Evolutionary conservation across 2,113 vertebrate species (phyloP).

Genomic region (Psettodes erumei): DNA sequence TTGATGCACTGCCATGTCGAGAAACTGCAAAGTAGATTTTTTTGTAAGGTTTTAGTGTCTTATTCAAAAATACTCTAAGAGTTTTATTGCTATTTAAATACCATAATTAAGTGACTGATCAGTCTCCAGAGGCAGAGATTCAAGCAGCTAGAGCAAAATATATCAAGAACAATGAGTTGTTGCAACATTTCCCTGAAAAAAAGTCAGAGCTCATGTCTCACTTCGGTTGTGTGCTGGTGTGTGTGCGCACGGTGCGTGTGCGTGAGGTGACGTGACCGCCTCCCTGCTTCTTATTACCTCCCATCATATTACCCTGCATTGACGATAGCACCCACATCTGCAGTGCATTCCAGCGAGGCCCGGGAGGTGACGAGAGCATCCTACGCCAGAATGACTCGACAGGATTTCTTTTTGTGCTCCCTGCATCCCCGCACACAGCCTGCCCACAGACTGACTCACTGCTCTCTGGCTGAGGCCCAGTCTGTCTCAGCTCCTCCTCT

Average conservation of each 20-base stretch:
- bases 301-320: slow-evolving; percentile 58
- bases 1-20: neutral
- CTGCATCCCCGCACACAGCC: slow-evolving; percentile 67
- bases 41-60: neutral
- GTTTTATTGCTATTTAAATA: neutral
- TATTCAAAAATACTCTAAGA: neutral
- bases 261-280: neutral
- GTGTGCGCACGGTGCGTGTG: neutral
- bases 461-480: slow-evolving; percentile 74
- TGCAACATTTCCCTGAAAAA: slow-evolving; percentile 1
- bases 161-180: neutral
- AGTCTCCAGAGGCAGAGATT: neutral
- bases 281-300: slow-evolving; percentile 46
- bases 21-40: neutral
- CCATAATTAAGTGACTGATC: neutral
- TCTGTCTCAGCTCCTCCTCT: slow-evolving; percentile 70
- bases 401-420: slow-evolving; percentile 71
- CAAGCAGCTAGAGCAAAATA: neutral
- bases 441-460: slow-evolving; percentile 77
- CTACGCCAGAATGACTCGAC: slow-evolving; percentile 79
- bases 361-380: slow-evolving; percentile 71
- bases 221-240: slow-evolving; percentile 13
- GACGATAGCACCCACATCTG: slow-evolving; percentile 61
- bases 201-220: slow-evolving; percentile 18
- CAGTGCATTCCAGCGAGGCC: slow-evolving; percentile 66